Evolutionary conservation across 1,140 invertebrate species (phyloP).

Genomic region (Drosophila melanogaster): Release_6_plus_ISO1_MT NC_004354.4:4717001-4717500

Average conservation of each 20-base stretch:
- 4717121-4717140: slow-evolving; percentile 80
- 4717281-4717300: slow-evolving; percentile 18
- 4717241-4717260: slow-evolving; percentile 75
- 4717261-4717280: slow-evolving; percentile 44
- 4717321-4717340: slow-evolving; percentile 33
- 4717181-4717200: neutral
- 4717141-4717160: slow-evolving; percentile 41
- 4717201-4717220: slow-evolving; percentile 8
- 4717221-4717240: slow-evolving; percentile 76
- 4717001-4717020: slow-evolving; percentile 16
- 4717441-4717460: too few relatives aligned
- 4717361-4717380: slow-evolving; percentile 16
- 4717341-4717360: slow-evolving; percentile 23
- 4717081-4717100: slow-evolving; percentile 52
- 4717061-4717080: slow-evolving; percentile 17
- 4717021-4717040: neutral
- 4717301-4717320: slow-evolving; percentile 30
- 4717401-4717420: neutral
- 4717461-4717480: neutral
- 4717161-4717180: slow-evolving; percentile 4
- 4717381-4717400: neutral
- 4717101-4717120: slow-evolving; percentile 80
- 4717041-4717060: slow-evolving; percentile 4
- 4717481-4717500: too few relatives aligned
- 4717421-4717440: too few relatives aligned